Evolutionary conservation across 2,113 vertebrate genomes (phyloP).

Genomic region (Sprattus sprattus): DNA sequence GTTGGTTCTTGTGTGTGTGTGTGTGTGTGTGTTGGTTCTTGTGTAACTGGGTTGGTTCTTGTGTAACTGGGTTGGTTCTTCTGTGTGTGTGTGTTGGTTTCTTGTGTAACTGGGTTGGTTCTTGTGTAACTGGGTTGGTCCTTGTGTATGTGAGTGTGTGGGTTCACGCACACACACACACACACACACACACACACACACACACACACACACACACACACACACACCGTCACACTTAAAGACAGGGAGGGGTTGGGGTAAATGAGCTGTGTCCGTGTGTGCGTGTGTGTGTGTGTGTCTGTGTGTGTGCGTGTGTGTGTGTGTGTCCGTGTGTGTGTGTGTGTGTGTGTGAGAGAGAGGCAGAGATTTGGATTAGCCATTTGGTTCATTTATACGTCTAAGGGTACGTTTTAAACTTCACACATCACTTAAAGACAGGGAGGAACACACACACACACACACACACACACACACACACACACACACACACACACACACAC

Average conservation of each 20-base stretch:
- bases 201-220: slow-evolving; percentile 9
- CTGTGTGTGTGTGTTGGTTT: background rate
- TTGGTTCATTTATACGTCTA: no score
- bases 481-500: slow-evolving; percentile 39
- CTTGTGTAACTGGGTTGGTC: background rate
- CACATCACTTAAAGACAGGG: background rate
- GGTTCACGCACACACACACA: slow-evolving; percentile 6
- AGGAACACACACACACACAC: background rate
- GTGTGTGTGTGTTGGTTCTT: background rate
- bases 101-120: slow-evolving; percentile 9
- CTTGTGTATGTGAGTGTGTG: no score
- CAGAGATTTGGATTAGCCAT: no score
- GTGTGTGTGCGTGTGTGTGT: no score
- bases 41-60: background rate
- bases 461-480: slow-evolving; percentile 31
- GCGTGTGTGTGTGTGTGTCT: no score
- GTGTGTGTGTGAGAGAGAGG: no score
- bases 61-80: background rate
- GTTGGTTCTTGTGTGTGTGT: no score
- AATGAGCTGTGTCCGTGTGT: no score
- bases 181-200: background rate
- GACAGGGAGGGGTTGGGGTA: no score
- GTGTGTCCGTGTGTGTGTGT: no score
- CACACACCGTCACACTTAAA: background rate
- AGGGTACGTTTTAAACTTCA: background rate